Percentiles rank a stretch among this genome's conserved stretches.
phyloP scores from a whole-genome alignment of 2,888 invertebrate genomes.

The Coenonympha arcania region DNA sequence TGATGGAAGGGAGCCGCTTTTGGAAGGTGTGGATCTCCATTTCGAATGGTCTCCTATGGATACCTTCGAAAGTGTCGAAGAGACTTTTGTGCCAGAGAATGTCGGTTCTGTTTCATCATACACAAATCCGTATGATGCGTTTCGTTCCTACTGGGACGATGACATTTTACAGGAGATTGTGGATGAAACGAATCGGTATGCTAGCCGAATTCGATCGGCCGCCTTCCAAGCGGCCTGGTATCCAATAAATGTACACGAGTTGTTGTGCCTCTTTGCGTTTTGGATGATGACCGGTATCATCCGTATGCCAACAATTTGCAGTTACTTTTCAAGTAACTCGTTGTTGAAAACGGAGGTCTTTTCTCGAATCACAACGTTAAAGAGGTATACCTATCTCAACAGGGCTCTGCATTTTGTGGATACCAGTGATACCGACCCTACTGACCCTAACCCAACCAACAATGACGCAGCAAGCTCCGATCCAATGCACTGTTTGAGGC shows the following conservation, averaged over 20 bases:
- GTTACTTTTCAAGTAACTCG: background rate
- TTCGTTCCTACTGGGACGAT: background rate
- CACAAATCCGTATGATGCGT: too few relatives aligned
- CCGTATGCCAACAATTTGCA: background rate
- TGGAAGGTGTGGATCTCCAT: background rate
- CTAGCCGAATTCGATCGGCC: background rate
- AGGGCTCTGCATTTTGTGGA: background rate
- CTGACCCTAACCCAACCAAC: background rate
- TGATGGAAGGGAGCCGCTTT: background rate
- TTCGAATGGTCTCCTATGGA: background rate
- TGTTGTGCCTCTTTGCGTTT: background rate
- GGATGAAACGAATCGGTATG: background rate
- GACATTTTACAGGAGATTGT: background rate
- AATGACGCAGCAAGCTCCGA: background rate
- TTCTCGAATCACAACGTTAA: background rate
- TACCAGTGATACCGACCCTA: background rate
- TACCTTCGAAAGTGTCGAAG: background rate
- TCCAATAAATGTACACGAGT: background rate
- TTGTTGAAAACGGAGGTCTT: background rate
- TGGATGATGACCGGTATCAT: background rate
- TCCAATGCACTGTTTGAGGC: too few relatives aligned
- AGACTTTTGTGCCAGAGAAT: background rate
- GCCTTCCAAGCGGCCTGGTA: background rate
- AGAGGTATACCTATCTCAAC: background rate
- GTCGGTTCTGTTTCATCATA: background rate